Evolutionary conservation across 2,113 vertebrate genomes (phyloP), one percentile per base, ranked within the genome.

Genomic region (Carassius auratus): DNA sequence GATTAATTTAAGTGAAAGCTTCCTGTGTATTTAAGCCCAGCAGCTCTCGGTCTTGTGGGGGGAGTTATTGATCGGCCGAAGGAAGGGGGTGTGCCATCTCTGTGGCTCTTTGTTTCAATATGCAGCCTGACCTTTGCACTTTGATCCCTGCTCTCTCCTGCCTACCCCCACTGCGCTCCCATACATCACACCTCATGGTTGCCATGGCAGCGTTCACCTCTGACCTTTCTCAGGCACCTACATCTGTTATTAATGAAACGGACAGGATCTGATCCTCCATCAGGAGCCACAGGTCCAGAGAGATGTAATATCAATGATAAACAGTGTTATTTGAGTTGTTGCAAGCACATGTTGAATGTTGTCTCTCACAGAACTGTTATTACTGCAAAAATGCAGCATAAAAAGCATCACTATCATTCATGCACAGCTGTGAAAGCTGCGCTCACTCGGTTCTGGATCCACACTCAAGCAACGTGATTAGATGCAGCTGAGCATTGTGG

Each of bases 221-320:
- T 93, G 94, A 94, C 94, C 94, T 90, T 87, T 87, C n/a, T 86
- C 81, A 59, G 91, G 89, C 88, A 89, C 91, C 92, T 93, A 93
- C 95, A 95, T 94, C 95, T 95, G 95, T 92, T 92, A 86, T 93
- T 93, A 93, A 91, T 94, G 94, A 93, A 89, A 92, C 0, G 10
- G 57, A 92, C 91, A 92, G 93, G 90, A 94, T 86, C 76, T 19
- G 36, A 90, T 91, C 83, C 81, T 84, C 38, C 85, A 88, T 73
- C 86, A 81, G 80, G 84, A 90, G 30, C 7, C 8, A 73, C 33
- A 71, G 33, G 38, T n/a, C 6, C 33, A 71, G 68, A 78, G 85
- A n/a, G 69, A 76, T 62, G 8, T 26, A 55, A 50, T 74, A 64
- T 64, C 87, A 64, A 19, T 52, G 69, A 81, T 42, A 68, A 71